Evolutionary conservation across 2,113 vertebrate genomes (phyloP).

Genomic region (Myotis brandtii): DNA sequence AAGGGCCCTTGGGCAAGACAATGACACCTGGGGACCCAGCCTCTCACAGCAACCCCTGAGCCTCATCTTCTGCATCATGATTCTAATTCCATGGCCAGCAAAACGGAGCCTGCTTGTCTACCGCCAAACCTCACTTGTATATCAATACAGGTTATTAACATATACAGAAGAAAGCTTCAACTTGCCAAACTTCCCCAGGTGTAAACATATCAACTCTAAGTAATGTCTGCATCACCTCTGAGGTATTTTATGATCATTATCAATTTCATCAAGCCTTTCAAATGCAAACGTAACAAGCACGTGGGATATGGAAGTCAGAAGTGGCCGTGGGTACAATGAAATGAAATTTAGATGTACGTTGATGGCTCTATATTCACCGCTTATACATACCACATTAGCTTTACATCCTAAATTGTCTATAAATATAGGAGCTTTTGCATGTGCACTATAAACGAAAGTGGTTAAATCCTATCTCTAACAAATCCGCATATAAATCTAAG

Average conservation of each 20-base stretch:
- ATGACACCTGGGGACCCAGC: accelerated
- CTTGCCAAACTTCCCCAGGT: not conserved
- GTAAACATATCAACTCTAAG: slow-evolving; percentile 7
- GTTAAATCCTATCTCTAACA: not conserved
- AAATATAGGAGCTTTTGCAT: not conserved
- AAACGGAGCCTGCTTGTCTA: not conserved
- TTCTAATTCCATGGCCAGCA: not conserved
- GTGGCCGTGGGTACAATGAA: not conserved
- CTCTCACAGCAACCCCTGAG: not conserved
- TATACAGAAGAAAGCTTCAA: not conserved
- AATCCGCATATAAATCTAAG: not conserved
- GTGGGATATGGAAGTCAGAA: not conserved
- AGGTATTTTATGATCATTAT: not conserved
- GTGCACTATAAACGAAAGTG: not conserved
- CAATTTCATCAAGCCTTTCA: slow-evolving; percentile 21
- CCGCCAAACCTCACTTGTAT: not conserved
- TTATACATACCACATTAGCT: slow-evolving; percentile 10
- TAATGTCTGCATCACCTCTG: not conserved
- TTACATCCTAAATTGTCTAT: not conserved
- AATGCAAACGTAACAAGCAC: slow-evolving; percentile 2
- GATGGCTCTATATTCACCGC: not conserved
- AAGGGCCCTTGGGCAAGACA: not conserved
- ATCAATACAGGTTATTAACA: not conserved
- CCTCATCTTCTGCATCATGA: not conserved
- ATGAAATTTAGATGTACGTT: slow-evolving; percentile 28